These are phyloP conservation scores for Aldabrachelys gigantea DNA, from an alignment of 2,113 vertebrate genomes.

Conservation along the genomic window DNA sequence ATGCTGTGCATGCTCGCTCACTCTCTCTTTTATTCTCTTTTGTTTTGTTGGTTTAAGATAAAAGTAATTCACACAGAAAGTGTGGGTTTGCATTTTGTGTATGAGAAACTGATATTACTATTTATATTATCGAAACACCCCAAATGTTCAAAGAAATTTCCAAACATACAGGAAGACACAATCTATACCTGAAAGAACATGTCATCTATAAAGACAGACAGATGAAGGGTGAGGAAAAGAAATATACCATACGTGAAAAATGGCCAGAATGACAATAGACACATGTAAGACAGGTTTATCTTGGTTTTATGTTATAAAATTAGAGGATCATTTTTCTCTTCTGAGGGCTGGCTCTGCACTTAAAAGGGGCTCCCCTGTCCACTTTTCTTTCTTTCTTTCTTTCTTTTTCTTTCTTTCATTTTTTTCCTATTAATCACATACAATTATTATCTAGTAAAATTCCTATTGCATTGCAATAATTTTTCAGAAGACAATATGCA, in stretches of 20 bases:
- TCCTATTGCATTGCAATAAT: neutral
- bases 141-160: neutral
- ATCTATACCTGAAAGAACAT: neutral
- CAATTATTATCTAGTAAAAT: neutral
- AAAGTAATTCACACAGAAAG: neutral
- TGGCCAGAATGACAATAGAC: neutral
- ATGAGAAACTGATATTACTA: neutral
- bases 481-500: neutral
- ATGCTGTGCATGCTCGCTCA: neutral
- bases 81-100: neutral
- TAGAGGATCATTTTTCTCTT: neutral
- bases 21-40: neutral
- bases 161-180: neutral
- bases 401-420: neutral
- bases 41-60: neutral
- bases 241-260: neutral
- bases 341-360: neutral
- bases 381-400: neutral
- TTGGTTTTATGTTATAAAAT: neutral
- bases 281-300: neutral
- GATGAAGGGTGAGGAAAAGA: neutral
- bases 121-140: neutral
- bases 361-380: neutral
- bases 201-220: neutral
- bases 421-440: neutral